These are phyloP conservation scores for Alauda arvensis DNA, from an alignment of 2,797 vertebrate species.

Conservation along the genomic window DNA sequence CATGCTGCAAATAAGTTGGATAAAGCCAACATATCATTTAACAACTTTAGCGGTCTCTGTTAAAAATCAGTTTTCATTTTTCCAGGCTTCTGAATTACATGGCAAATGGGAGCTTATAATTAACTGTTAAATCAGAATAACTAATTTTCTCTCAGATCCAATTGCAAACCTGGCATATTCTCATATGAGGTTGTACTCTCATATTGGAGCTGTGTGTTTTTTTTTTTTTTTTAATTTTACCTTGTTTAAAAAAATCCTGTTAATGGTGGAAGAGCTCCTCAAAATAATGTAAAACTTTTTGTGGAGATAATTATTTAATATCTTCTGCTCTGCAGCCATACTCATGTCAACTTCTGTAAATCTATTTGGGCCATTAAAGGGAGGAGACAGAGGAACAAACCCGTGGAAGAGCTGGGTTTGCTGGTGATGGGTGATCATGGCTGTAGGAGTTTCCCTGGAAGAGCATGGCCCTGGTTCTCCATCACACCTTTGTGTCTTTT, in stretches of 20 bases:
- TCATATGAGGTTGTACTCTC: not conserved
- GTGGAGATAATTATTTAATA: not conserved
- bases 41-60: not conserved
- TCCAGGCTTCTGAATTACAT: not conserved
- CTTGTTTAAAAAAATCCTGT: not conserved
- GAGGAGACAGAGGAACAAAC: not conserved
- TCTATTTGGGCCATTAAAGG: not conserved
- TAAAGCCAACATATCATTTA: not conserved
- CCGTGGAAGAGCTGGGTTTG: not conserved
- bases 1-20: not conserved
- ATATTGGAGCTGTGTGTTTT: not conserved
- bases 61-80: not conserved
- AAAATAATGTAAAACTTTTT: not conserved
- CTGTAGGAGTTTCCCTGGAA: not conserved
- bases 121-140: constrained; percentile 28
- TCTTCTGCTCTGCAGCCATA: not conserved
- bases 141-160: constrained; percentile 1
- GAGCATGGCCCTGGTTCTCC: not conserved
- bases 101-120: constrained; percentile 36
- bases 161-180: not conserved
- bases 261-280: not conserved
- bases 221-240: not conserved
- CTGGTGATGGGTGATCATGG: fast-evolving
- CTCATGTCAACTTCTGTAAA: not conserved
- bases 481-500: not conserved